Percentiles rank a stretch among this genome's conserved stretches.
phyloP scores from a whole-genome alignment of 2,797 vertebrate species.

The Streptopelia turtur region DNA sequence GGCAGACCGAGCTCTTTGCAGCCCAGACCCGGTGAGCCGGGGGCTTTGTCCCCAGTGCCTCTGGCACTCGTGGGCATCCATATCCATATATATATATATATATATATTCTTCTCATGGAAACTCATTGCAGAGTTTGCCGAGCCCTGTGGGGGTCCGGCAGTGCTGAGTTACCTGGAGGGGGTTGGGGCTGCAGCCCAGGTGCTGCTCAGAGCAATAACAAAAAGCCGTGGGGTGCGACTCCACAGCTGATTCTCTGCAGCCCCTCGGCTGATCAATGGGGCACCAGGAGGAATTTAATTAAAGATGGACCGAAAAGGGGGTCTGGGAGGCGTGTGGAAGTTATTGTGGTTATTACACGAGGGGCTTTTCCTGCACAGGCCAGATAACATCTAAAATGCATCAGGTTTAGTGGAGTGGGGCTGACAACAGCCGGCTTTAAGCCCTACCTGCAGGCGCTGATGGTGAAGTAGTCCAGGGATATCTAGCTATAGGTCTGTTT shows the following conservation, averaged over 20 bases:
- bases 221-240: background rate
- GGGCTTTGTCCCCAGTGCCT: background rate
- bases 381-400: constrained; percentile 18
- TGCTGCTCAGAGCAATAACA: background rate
- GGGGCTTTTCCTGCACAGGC: background rate
- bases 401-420: background rate
- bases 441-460: background rate
- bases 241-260: background rate
- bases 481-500: background rate
- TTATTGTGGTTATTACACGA: background rate
- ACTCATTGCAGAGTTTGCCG: background rate
- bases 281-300: background rate
- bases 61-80: background rate
- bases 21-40: background rate
- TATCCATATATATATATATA: no score
- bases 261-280: background rate
- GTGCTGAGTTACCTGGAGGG: background rate
- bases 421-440: background rate
- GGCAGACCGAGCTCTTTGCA: background rate
- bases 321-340: background rate
- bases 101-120: background rate
- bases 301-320: background rate
- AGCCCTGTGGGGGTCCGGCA: background rate
- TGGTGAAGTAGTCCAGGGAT: background rate
- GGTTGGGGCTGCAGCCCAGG: background rate